phyloP scores from a whole-genome alignment of 2,113 vertebrate genomes.

The Mobula birostris region DNA sequence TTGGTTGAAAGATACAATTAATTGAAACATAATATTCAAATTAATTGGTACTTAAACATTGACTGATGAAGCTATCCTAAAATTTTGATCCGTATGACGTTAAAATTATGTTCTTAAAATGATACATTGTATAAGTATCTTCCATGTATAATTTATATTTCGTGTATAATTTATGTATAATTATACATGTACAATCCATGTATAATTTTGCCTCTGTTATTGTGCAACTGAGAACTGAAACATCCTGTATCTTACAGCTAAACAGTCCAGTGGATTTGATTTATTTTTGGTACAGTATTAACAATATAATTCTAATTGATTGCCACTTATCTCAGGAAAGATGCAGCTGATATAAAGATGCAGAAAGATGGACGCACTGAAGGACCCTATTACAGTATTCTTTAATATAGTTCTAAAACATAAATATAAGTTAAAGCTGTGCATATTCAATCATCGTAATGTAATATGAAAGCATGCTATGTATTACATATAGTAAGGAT shows the following conservation, averaged over 20 bases:
- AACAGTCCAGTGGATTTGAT: background rate
- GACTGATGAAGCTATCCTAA: background rate
- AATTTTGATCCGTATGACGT: background rate
- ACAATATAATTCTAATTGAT: background rate
- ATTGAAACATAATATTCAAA: background rate
- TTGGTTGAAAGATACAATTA: background rate
- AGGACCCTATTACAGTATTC: background rate
- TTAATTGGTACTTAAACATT: background rate
- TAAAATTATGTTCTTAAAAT: no score
- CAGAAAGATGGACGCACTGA: no score
- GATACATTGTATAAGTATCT: no score
- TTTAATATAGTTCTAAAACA: background rate
- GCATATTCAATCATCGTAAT: background rate
- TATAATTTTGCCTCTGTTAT: no score
- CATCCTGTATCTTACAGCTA: background rate
- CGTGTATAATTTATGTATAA: no score
- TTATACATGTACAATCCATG: no score
- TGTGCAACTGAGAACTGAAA: background rate
- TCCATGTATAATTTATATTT: no score
- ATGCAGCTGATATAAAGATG: no score
- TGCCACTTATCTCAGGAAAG: background rate
- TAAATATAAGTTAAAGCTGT: background rate
- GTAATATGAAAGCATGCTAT: background rate
- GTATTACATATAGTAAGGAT: background rate
- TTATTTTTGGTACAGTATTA: background rate